These are phyloP conservation scores for Megalops atlanticus DNA, from an alignment of 2,113 vertebrate genomes.

Conservation along the genomic window DNA sequence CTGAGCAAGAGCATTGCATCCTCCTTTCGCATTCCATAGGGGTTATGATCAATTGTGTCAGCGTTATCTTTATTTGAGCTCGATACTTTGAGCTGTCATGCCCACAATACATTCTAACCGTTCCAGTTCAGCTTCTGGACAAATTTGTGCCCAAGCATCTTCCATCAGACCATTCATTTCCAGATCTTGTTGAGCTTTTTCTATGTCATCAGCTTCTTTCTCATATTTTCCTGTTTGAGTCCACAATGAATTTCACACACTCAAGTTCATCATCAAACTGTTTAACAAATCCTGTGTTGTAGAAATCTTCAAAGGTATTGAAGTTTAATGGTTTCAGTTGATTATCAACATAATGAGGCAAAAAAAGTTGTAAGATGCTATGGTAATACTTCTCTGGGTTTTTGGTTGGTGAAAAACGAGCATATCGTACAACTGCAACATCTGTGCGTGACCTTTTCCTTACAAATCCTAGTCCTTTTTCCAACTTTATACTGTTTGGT, in stretches of 20 bases:
- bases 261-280: neutral
- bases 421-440: constrained; percentile 22
- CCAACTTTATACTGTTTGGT: too few relatives aligned
- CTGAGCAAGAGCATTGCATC: constrained; percentile 9
- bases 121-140: constrained; percentile 33
- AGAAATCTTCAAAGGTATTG: too few relatives aligned
- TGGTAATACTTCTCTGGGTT: constrained; percentile 16
- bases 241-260: too few relatives aligned
- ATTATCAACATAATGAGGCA: neutral
- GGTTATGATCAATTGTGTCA: constrained; percentile 9
- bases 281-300: neutral
- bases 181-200: constrained; percentile 21
- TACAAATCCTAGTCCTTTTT: constrained; percentile 11
- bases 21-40: too few relatives aligned
- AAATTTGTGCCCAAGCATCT: constrained; percentile 37
- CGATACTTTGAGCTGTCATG: neutral
- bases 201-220: constrained; percentile 2
- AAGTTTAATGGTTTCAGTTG: too few relatives aligned
- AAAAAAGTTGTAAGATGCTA: constrained; percentile 24
- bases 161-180: too few relatives aligned
- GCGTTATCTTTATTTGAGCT: neutral
- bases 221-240: too few relatives aligned
- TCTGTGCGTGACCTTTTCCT: constrained; percentile 5
- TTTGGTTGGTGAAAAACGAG: constrained; percentile 25
- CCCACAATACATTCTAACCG: constrained; percentile 10